Percentiles rank a stretch among this genome's conserved stretches.
phyloP scores from a whole-genome alignment of 2,888 invertebrate species.

The Lasioglossum leucozonium region DNA sequence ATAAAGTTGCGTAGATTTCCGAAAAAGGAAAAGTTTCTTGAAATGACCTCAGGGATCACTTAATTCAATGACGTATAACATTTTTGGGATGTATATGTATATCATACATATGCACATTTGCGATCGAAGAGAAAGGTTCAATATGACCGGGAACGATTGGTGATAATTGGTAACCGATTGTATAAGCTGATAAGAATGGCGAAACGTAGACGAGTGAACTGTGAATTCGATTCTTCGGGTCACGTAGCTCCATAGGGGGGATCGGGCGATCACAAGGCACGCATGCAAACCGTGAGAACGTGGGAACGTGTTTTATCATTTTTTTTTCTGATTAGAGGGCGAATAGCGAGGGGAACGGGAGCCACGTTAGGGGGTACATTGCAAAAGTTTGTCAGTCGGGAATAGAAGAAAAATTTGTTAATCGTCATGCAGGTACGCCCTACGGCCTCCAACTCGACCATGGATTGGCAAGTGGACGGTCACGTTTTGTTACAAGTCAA shows the following conservation, averaged over 20 bases:
- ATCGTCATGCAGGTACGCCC: conserved; percentile 72
- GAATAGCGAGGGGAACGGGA: conserved; percentile 7
- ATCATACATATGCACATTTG: neutral
- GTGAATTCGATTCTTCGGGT: conserved; percentile 8
- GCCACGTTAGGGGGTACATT: conserved; percentile 24
- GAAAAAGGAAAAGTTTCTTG: neutral
- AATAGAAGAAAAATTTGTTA: conserved; percentile 31
- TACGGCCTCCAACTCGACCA: conserved; percentile 66
- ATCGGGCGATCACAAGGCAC: conserved; percentile 49
- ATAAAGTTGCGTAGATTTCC: neutral
- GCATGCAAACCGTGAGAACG: conserved; percentile 63
- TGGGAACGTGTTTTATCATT: conserved; percentile 24
- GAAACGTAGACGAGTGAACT: neutral
- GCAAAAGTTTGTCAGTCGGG: conserved; percentile 37
- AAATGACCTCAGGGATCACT: neutral
- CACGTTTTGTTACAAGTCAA: conserved; percentile 65
- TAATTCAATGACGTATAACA: neutral
- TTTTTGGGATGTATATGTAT: neutral
- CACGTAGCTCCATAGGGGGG: conserved; percentile 65
- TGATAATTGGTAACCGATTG: neutral
- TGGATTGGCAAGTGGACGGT: conserved; percentile 61
- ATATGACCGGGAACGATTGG: no score
- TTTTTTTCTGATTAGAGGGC: neutral
- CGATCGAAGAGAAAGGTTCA: no score
- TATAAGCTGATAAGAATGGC: neutral